Conservation (phyloP, 2,888 invertebrate species). For the Elmis aenea region DNA sequence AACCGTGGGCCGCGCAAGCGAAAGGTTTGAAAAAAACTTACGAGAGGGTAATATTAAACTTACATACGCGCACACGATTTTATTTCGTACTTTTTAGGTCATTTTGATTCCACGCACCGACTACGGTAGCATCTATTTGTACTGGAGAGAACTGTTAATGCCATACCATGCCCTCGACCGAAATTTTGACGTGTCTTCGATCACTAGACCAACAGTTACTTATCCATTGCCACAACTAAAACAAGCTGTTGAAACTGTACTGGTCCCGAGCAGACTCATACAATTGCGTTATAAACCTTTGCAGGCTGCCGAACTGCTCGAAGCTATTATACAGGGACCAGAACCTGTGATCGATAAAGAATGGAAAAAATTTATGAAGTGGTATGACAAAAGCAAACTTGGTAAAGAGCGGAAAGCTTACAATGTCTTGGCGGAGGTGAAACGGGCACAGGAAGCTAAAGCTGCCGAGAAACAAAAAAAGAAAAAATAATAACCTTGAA, state of each 20-base stretch:
- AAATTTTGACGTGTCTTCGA: slow-evolving; percentile 54
- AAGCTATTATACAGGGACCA: slow-evolving; percentile 40
- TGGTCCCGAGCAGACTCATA: slow-evolving; percentile 51
- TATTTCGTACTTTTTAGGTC: slow-evolving; percentile 26
- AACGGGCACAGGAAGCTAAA: slow-evolving; percentile 30
- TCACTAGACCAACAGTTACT: slow-evolving; percentile 53
- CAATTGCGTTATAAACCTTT: slow-evolving; percentile 52
- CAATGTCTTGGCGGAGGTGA: slow-evolving; percentile 30
- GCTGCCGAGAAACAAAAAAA: slow-evolving; percentile 35
- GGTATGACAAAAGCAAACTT: slow-evolving; percentile 46
- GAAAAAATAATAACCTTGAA: slow-evolving; percentile 6
- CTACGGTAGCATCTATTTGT: slow-evolving; percentile 55
- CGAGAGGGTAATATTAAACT: slow-evolving; percentile 45
- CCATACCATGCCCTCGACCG: slow-evolving; percentile 55
- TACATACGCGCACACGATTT: background rate
- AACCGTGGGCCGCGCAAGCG: slow-evolving; percentile 60
- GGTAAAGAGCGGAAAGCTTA: slow-evolving; percentile 40
- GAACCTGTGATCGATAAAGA: slow-evolving; percentile 47
- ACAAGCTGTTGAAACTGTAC: slow-evolving; percentile 44
- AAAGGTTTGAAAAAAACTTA: slow-evolving; percentile 52
- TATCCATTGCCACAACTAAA: slow-evolving; percentile 52
- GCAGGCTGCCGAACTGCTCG: slow-evolving; percentile 49
- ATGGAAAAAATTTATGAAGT: slow-evolving; percentile 48
- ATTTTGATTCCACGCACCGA: slow-evolving; percentile 50
- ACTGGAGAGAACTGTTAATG: slow-evolving; percentile 54